phyloP scores from a whole-genome alignment of 2,797 vertebrate species.

The Gymnothorax reevesii region DNA sequence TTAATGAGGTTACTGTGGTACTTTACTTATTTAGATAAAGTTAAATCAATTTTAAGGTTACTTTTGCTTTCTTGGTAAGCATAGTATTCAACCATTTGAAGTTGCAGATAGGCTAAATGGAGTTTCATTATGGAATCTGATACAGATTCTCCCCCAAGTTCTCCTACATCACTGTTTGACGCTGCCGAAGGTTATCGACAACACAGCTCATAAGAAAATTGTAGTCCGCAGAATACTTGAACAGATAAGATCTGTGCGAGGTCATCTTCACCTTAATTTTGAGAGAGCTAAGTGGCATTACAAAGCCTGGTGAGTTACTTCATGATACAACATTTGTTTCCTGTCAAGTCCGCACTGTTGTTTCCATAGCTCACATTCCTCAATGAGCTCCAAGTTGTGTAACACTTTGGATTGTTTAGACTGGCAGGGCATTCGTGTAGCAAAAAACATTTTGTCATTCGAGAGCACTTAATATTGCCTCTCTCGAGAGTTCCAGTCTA shows the following conservation, averaged over 20 bases:
- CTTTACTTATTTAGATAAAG: no score
- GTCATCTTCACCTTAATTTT: background rate
- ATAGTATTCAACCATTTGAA: background rate
- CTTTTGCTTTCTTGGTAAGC: background rate
- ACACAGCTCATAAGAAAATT: background rate
- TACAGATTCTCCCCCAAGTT: no score
- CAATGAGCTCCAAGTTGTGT: constrained; percentile 6
- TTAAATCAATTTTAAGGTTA: background rate
- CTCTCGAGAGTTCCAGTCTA: background rate
- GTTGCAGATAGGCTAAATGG: no score
- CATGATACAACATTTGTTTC: constrained; percentile 27
- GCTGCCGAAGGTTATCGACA: background rate
- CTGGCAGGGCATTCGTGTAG: background rate
- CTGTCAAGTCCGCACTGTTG: constrained; percentile 19
- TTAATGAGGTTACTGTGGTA: no score
- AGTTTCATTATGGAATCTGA: background rate
- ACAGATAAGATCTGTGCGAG: background rate
- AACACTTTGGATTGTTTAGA: constrained; percentile 8
- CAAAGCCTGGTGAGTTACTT: background rate
- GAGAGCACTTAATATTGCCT: background rate
- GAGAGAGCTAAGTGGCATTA: background rate
- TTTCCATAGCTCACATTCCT: constrained; percentile 27
- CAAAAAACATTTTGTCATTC: background rate
- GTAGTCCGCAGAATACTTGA: no score
- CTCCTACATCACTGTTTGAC: background rate